Evolutionary conservation across 2,888 invertebrate genomes (phyloP), one percentile per base, ranked within the genome.

Genomic region (Tryphoninae sp.): DNA sequence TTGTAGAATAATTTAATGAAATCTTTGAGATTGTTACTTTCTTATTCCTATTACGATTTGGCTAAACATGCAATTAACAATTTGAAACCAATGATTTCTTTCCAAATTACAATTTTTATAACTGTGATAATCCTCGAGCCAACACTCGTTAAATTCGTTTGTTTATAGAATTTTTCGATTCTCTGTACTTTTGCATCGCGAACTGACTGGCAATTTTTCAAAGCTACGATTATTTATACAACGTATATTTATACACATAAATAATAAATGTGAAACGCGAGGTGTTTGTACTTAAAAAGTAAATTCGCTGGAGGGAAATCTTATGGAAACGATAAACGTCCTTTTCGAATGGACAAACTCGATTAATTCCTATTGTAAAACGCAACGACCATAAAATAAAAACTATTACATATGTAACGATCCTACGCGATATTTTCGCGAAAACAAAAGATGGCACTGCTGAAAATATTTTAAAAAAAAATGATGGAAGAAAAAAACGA

Each of bases 61-160:
- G 13, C 8, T 42, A 33, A 13, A 55, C 23, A 55, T 1, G 19
- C 19, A 33, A 53, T 19, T 8, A 7, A 33, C 40, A 40, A 68
- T 13, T 45, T 45, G 64, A 53, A 65, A n/a, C 67, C 33, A 40
- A 68, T 58, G 9, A 42, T 76, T 68, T 81, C 68, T 23, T 65
- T 77, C 53, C 13, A 45, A 62, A 84, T 83, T 87, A 65, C 84
- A 87, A 19, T 19, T 19, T 19, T 88, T 88, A 72, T 88, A 88
- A 88, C 89, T 89, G 89, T 89, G 89, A 89, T 90, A 89, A 86
- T 82, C 84, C 77, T 86, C 84, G 86, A 87, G 86, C 88, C 86
- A 88, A 87, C 86, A 82, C 87, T 87, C 65, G 49, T 78, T 65
- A 49, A 69, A 64, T 78, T 75, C n/a, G 75, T 67, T 58, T 19